These are phyloP conservation scores for Macrocentrus cingulum DNA, from an alignment of 1,140 invertebrate species.

Conservation along the genomic window DNA sequence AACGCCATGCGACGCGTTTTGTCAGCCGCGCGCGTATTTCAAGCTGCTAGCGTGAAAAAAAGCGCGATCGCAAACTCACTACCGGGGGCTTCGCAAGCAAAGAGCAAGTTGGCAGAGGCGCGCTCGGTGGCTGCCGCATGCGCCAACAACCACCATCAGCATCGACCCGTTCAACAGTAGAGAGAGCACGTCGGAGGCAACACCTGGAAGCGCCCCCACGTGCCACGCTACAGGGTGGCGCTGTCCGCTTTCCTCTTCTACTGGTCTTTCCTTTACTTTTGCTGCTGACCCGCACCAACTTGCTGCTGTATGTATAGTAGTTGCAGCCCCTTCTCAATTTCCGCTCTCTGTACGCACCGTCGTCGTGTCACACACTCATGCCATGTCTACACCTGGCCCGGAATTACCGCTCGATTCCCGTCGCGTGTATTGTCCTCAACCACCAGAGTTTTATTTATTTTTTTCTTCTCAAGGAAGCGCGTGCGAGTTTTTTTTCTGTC, in stretches of 20 bases:
- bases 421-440: constrained; percentile 1
- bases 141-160: constrained; percentile 42
- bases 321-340: no score
- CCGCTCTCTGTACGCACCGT: no score
- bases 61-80: no score
- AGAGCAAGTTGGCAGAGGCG: no score
- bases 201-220: constrained; percentile 55
- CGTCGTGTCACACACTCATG: neutral
- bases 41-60: no score
- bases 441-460: neutral
- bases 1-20: no score
- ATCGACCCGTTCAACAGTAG: no score
- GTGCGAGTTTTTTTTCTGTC: constrained; percentile 2
- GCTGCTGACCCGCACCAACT: constrained; percentile 43
- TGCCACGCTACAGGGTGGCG: constrained; percentile 48
- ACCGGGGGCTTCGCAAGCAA: no score
- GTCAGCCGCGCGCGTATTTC: no score
- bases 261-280: constrained; percentile 15
- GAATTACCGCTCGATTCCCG: constrained; percentile 8
- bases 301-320: no score
- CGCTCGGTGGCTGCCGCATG: constrained; percentile 42
- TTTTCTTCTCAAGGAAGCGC: neutral
- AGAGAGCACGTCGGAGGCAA: constrained; percentile 49
- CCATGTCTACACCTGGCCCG: neutral
- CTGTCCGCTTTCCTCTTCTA: constrained; percentile 42